Conservation (phyloP, 2,888 invertebrate genomes). For the Diachrysia chrysitis region DNA sequence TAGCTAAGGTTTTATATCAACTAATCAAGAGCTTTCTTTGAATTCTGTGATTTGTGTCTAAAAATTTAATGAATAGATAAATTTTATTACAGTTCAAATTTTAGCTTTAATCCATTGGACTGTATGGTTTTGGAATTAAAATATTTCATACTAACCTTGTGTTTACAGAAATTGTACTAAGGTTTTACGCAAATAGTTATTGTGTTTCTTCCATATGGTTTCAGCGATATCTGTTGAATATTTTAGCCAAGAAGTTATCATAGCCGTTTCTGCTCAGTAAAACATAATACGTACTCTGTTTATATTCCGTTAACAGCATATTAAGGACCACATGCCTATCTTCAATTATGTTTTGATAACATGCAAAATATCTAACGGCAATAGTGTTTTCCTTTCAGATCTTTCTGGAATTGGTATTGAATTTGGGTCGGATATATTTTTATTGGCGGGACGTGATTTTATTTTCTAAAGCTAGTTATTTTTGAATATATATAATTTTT, state of each 20-base stretch:
- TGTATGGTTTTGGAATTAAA: too few relatives aligned
- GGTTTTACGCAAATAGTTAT: neutral
- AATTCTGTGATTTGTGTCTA: too few relatives aligned
- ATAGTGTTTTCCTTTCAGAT: slow-evolving; percentile 13
- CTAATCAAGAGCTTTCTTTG: neutral
- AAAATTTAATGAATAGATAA: too few relatives aligned
- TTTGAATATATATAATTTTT: slow-evolving; percentile 14
- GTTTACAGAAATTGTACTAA: too few relatives aligned
- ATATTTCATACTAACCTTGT: too few relatives aligned
- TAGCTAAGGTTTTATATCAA: neutral
- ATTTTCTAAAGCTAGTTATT: slow-evolving; percentile 28
- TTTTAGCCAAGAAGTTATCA: neutral
- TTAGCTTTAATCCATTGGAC: too few relatives aligned
- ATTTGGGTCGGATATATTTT: slow-evolving; percentile 43
- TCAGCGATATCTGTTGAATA: neutral
- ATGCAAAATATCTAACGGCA: neutral
- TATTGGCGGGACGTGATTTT: slow-evolving; percentile 26
- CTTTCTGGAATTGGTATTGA: slow-evolving; percentile 27
- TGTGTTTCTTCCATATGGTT: neutral
- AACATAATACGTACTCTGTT: neutral
- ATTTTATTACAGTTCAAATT: too few relatives aligned
- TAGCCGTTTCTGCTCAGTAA: neutral
- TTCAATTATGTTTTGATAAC: neutral
- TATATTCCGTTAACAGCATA: neutral
- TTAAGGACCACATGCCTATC: neutral